Base-by-base conservation (phyloP, 2,113 vertebrate genomes). In the Pelmatolapia mariae region DNA sequence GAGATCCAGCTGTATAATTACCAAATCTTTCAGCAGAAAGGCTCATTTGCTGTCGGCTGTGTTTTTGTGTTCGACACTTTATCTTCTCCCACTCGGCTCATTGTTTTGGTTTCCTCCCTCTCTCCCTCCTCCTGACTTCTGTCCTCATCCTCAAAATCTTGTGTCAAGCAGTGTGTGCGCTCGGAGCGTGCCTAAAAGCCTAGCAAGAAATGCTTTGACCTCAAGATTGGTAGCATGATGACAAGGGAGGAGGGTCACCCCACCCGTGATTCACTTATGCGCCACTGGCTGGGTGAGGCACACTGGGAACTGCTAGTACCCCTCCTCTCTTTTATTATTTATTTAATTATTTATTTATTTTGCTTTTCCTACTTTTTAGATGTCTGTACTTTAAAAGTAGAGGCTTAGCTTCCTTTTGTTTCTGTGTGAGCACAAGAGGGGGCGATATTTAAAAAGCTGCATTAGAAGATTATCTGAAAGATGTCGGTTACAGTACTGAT, bases 231-330 rank as follows among this genome's bases (percentile, higher is more conserved):
- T 83, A 82, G 36, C 68, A 83, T 4, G 33, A 54, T 84, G 80
- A 83, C 86, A 26, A 52, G 40, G 45, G 83, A 61, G 82, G 81
- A 59, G 68, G n/a, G 85, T 92, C 33, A 24, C 80, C 63, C 71
- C 81, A 82, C 86, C 63, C 59, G 6, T 92, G 91, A 90, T 85
- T 93, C 86, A 93, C 81, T 88, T 16, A 63, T 71, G 76, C 66
- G 63, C 82, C 18, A 61, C 86, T 91, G 89, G 90, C 90, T 16
- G 38, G 80, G 63, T 5, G 33, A 84, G 83, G 79, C 76, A 38
- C 76, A 90, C 79, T 53, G 38, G 87, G 81, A 56, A 71, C 81
- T 83, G 57, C 73, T 84, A 87, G 83, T 86, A 29, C 43, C 66
- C 68, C 40, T 81, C 56, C 31, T 76, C 66, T 63, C 57, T 50